These are phyloP conservation scores for Disparrhopalites patrizii DNA, from an alignment of 2,888 invertebrate species.

Conservation along the genomic window DNA sequence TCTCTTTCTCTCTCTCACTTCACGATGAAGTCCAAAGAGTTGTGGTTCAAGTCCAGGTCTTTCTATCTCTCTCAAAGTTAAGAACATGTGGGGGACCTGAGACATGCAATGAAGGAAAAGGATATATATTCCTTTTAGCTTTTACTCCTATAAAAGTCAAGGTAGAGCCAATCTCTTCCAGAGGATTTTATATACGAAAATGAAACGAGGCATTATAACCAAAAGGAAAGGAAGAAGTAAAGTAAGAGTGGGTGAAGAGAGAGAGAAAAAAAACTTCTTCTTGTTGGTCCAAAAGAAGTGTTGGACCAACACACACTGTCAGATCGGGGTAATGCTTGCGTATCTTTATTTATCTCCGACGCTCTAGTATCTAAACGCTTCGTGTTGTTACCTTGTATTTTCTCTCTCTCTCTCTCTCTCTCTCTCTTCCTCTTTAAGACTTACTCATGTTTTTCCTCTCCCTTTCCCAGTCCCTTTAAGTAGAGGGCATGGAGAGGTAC, in stretches of 20 bases:
- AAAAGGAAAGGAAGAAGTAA: too few species aligned
- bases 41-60: not conserved
- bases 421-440: too few species aligned
- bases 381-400: too few species aligned
- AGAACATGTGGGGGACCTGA: not conserved
- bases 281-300: not conserved
- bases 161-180: not conserved
- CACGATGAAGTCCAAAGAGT: not conserved
- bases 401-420: not conserved
- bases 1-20: not conserved
- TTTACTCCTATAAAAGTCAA: not conserved
- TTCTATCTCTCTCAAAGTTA: not conserved
- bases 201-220: too few species aligned
- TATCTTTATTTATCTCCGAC: too few species aligned
- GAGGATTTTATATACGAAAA: too few species aligned
- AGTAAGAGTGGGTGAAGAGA: not conserved
- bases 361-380: too few species aligned
- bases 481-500: too few species aligned
- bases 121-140: not conserved
- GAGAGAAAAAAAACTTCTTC: not conserved
- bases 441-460: too few species aligned
- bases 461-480: too few species aligned
- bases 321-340: too few species aligned
- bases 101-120: not conserved
- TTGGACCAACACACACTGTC: not conserved